Conservation (phyloP, 1,140 invertebrate genomes). For the Batillaria attramentaria region DNA sequence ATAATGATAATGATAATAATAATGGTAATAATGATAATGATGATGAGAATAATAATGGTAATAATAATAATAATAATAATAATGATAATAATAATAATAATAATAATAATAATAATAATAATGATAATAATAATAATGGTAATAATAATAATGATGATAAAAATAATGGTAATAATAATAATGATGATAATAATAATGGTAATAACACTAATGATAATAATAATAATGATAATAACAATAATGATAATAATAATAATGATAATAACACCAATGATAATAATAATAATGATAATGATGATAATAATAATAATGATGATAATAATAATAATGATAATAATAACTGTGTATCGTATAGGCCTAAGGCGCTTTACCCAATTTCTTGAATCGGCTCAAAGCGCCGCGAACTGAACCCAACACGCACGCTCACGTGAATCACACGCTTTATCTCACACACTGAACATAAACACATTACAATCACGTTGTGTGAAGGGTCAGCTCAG, state of each 20-base stretch:
- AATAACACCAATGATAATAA: neutral
- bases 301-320: neutral
- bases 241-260: neutral
- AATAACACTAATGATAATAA: conserved; percentile 1
- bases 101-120: neutral
- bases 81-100: neutral
- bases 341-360: neutral
- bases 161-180: conserved; percentile 1
- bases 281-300: neutral
- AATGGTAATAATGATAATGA: neutral
- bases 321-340: neutral
- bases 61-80: neutral
- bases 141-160: neutral
- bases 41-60: neutral
- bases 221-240: neutral
- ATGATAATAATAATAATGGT: neutral
- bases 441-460: neutral
- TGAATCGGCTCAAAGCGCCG: neutral
- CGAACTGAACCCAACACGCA: neutral
- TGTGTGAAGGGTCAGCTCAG: too few species aligned
- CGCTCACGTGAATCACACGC: neutral
- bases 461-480: neutral
- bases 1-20: neutral
- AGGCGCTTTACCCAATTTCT: too few species aligned
- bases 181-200: conserved; percentile 7